phyloP scores from a whole-genome alignment of 2,888 invertebrate genomes.

The Chloroclystis v-ata region DNA sequence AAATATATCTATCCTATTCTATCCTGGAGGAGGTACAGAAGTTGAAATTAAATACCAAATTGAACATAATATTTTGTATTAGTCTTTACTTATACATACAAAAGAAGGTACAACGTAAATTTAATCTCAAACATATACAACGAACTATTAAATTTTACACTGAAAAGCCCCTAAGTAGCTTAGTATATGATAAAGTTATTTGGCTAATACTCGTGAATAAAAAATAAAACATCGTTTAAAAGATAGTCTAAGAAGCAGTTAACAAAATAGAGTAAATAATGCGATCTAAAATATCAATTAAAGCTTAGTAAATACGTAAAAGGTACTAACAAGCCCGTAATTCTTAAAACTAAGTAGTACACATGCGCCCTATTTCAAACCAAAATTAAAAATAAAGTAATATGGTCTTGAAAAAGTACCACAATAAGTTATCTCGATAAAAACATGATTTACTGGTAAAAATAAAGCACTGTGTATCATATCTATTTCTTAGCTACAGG shows the following conservation, averaged over 20 bases:
- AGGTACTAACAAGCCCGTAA: not conserved
- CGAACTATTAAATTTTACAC: conserved; percentile 7
- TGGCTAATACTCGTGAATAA: conserved; percentile 10
- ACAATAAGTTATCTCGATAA: too few species aligned
- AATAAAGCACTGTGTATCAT: conserved; percentile 1
- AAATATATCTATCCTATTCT: too few species aligned
- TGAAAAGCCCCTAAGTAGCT: conserved; percentile 8
- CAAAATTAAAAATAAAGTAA: not conserved
- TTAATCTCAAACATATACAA: conserved; percentile 41
- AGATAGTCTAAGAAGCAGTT: not conserved
- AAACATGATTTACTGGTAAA: not conserved
- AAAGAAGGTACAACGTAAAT: conserved; percentile 56
- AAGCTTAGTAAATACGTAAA: conserved; percentile 1
- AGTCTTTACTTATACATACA: conserved; percentile 53
- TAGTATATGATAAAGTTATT: conserved; percentile 13
- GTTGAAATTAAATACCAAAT: conserved; percentile 23
- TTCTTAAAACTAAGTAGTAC: not conserved
- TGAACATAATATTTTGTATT: conserved; percentile 49
- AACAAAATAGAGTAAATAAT: not conserved
- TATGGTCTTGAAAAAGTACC: too few species aligned
- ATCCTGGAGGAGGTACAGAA: too few species aligned
- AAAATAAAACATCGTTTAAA: not conserved
- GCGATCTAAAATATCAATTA: not conserved
- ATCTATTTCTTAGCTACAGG: not conserved
- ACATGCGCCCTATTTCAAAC: not conserved